Percentiles rank a stretch among this genome's conserved stretches.
phyloP scores from a whole-genome alignment of 37 sponge, comb jelly and placozoan species.

The Diacarnus erythraeanus region DNA sequence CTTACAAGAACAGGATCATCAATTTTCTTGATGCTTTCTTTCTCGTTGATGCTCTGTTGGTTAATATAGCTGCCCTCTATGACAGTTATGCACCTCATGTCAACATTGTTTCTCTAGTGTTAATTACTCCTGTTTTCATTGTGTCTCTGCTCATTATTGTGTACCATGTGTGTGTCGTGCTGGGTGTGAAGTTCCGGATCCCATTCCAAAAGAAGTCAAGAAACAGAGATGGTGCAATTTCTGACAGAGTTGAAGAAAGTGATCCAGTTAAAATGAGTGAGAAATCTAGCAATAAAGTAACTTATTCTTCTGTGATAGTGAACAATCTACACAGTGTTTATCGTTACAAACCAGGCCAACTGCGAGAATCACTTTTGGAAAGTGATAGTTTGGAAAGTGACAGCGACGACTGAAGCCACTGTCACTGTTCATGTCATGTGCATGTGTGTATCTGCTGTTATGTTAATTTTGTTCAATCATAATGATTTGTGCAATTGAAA shows the following conservation, averaged over 20 bases:
- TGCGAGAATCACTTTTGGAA: conserved; percentile 20
- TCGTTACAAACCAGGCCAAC: not conserved
- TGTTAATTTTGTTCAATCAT: too few species aligned
- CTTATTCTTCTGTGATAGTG: not conserved
- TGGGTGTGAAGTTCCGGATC: not conserved
- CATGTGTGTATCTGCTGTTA: not conserved
- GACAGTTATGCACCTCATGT: not conserved
- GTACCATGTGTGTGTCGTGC: conserved; percentile 6
- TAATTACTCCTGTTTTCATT: conserved; percentile 2
- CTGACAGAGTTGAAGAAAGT: too few species aligned
- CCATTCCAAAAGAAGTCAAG: not conserved
- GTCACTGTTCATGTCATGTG: not conserved
- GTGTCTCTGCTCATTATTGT: not conserved
- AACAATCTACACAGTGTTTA: not conserved
- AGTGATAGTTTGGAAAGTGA: too few species aligned
- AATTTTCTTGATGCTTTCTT: conserved; percentile 17
- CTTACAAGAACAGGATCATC: conserved; percentile 11
- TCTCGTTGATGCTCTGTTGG: not conserved
- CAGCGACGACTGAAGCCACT: too few species aligned
- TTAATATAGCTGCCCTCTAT: not conserved
- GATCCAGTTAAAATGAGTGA: too few species aligned
- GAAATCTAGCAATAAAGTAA: not conserved
- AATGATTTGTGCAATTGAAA: not conserved
- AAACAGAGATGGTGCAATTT: not conserved
- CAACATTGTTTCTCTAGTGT: not conserved